These are phyloP conservation scores for Dicyrtoma fusca DNA, from an alignment of 2,888 invertebrate genomes.

Conservation along the genomic window DNA sequence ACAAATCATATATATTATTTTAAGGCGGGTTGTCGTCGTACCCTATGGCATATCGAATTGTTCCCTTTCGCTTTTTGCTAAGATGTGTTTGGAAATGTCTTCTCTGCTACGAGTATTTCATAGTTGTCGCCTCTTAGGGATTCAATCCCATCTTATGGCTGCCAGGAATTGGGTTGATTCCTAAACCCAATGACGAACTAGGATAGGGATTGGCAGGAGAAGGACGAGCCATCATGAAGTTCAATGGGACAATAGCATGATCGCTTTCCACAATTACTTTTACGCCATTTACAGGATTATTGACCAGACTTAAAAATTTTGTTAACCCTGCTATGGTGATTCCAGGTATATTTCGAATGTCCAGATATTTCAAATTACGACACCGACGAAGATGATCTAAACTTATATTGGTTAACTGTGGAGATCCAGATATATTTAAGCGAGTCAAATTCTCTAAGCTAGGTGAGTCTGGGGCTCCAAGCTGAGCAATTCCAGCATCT, in stretches of 20 bases:
- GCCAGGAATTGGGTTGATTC: neutral
- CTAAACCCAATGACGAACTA: neutral
- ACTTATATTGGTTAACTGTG: slow-evolving; percentile 78
- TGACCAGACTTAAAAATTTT: slow-evolving; percentile 48
- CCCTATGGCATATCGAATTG: too few species aligned
- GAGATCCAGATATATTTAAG: slow-evolving; percentile 80
- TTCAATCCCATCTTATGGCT: slow-evolving; percentile 5
- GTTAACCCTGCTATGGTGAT: slow-evolving; percentile 47
- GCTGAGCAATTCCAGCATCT: slow-evolving; percentile 86
- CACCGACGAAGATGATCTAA: slow-evolving; percentile 69
- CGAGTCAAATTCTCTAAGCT: slow-evolving; percentile 69
- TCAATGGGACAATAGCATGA: slow-evolving; percentile 23
- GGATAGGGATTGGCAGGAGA: neutral
- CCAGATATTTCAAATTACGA: slow-evolving; percentile 61
- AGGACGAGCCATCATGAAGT: slow-evolving; percentile 17
- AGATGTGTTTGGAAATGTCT: too few species aligned
- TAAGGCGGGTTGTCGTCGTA: too few species aligned
- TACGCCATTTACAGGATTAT: slow-evolving; percentile 16
- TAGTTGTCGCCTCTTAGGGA: neutral
- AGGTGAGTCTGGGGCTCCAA: slow-evolving; percentile 73
- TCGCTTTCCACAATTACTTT: slow-evolving; percentile 47
- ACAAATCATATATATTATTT: too few species aligned
- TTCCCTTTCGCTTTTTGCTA: too few species aligned
- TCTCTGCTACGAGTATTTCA: too few species aligned
- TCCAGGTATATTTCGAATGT: slow-evolving; percentile 53